These are phyloP conservation scores for Poeciliopsis infans DNA, from an alignment of 2,797 vertebrate genomes.

Conservation along the genomic window DNA sequence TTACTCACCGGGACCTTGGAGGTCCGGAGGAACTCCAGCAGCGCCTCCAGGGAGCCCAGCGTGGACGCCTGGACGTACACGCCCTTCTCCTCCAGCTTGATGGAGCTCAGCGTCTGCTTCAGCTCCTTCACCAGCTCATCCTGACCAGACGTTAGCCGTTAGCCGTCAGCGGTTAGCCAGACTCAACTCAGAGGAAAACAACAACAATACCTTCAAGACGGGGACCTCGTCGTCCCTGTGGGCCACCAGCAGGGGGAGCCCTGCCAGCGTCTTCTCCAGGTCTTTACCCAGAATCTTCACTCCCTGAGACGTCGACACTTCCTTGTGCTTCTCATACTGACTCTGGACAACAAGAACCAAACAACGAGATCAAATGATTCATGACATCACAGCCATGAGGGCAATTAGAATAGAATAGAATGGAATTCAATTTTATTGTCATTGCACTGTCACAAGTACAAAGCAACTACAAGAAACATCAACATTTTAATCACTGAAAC, in stretches of 20 bases:
- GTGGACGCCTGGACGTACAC: conserved; percentile 98
- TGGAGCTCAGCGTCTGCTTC: conserved; percentile 94
- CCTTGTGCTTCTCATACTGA: conserved; percentile 98
- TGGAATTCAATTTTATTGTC: no score
- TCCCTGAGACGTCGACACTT: conserved; percentile 91
- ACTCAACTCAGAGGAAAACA: not conserved
- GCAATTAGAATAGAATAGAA: no score
- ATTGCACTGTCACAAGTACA: no score
- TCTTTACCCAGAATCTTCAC: conserved; percentile 98
- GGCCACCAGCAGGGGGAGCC: conserved; percentile 93
- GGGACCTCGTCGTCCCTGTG: conserved; percentile 93
- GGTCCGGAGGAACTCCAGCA: conserved; percentile 94
- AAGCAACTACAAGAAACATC: no score
- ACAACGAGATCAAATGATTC: not conserved
- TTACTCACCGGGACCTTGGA: conserved; percentile 96
- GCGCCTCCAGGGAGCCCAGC: conserved; percentile 94
- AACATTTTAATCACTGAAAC: not conserved
- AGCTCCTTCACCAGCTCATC: conserved; percentile 94
- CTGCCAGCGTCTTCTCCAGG: conserved; percentile 93
- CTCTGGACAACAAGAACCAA: conserved; percentile 67
- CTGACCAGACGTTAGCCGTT: conserved; percentile 67
- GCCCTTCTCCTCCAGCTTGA: conserved; percentile 97
- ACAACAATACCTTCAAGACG: conserved; percentile 85
- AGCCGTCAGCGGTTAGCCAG: not conserved
- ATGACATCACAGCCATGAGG: no score